Base-by-base conservation (phyloP, 2,797 vertebrate species). In the Clarias laeviceps region DNA sequence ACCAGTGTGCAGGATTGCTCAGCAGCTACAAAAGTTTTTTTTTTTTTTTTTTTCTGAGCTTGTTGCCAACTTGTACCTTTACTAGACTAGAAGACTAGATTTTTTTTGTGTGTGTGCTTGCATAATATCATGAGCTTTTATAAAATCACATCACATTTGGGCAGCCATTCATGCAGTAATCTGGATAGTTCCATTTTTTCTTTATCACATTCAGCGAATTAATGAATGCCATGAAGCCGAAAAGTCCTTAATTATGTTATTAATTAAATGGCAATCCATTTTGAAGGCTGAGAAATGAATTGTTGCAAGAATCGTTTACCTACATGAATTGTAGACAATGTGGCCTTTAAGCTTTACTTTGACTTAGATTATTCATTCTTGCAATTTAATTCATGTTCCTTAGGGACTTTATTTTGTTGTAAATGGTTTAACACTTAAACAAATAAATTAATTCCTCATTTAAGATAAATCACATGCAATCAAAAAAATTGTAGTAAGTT, bases 191-290 rank as follows among this genome's bases (percentile, higher is more conserved):
- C 91, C 92, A 94, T 89, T 2, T 20, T 59, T 94, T 50, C 45
- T 50, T 62, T n/a, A 79, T 79, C 59, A 40, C 57, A 79, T 79
- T 40, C 77, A 62, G 34, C 92, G 91, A 91, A 92, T 93, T 95
- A 94, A 95, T 93, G 93, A 94, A 91, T 86, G 89, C 93, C 92
- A 94, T 94, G 91, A 91, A 95, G 92, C 94, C 92, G 93, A 95
- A 95, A 94, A 90, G 91, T 89, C 94, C 93, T 92, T 93, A 93
- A 94, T 90, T 92, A 90, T 93, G 90, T 92, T 92, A 94, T 94
- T 94, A 95, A 94, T 96, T 94, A 93, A 93, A 89, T 34, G 54
- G 18, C 59, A 77, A 77, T 59, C 20, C 74, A 34, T 83, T 80
- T 83, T 29, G 50, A 8, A 68, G 81, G 68, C 64, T 74, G 29